Conservation (phyloP, 2,888 invertebrate genomes). For the Agrotis exclamationis region DNA sequence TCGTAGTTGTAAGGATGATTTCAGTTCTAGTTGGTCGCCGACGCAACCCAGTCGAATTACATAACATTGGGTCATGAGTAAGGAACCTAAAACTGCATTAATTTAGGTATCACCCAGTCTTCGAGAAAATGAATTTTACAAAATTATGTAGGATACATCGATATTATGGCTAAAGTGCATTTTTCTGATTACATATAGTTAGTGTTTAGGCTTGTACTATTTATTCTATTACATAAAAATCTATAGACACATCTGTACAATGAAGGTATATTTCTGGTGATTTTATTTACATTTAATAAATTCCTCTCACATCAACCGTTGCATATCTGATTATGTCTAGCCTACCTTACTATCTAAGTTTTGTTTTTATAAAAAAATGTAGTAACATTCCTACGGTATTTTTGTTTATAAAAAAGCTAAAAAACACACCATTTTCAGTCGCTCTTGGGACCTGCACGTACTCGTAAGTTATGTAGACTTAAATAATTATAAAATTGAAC, state of each 20-base stretch:
- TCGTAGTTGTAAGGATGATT: too few species aligned
- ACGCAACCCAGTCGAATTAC: too few species aligned
- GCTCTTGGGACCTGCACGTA: slow-evolving; percentile 75
- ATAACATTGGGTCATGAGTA: too few species aligned
- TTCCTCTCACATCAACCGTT: slow-evolving; percentile 36
- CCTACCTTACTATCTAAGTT: slow-evolving; percentile 74
- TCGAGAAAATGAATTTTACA: neutral
- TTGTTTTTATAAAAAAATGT: slow-evolving; percentile 78
- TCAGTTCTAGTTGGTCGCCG: too few species aligned
- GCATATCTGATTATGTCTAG: slow-evolving; percentile 57
- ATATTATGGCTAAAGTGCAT: slow-evolving; percentile 37
- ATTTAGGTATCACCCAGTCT: neutral
- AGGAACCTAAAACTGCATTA: neutral
- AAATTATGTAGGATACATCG: neutral
- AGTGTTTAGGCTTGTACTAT: slow-evolving; percentile 39
- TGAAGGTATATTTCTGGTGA: slow-evolving; percentile 5
- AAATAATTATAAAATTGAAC: slow-evolving; percentile 71
- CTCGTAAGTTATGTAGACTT: slow-evolving; percentile 39
- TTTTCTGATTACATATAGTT: neutral
- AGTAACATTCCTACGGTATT: slow-evolving; percentile 76
- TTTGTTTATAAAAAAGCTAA: slow-evolving; percentile 81
- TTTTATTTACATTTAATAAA: slow-evolving; percentile 33
- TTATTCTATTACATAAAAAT: slow-evolving; percentile 22
- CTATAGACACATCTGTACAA: slow-evolving; percentile 33
- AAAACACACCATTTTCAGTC: slow-evolving; percentile 79